A percentile compares a stretch with the other conserved stretches of the same genome.
phyloP scores from a whole-genome alignment of 2,113 vertebrate species.

The Platysternon megacephalum region DNA sequence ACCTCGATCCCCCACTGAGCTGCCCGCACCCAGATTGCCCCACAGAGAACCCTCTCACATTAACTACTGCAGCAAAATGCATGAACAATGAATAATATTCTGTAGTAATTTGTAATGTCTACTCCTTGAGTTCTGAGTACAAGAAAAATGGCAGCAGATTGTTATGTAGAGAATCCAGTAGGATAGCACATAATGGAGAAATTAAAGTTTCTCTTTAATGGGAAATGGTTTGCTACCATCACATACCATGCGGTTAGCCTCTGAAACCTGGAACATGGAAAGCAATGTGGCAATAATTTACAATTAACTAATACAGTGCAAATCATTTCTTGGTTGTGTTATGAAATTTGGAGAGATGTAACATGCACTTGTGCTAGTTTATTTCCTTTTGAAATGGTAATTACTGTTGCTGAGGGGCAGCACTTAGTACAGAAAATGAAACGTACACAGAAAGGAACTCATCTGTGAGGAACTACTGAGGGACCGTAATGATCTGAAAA shows the following conservation, averaged over 20 bases:
- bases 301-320: slow-evolving; percentile 55
- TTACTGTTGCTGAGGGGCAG: slow-evolving; percentile 64
- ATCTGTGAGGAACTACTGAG: slow-evolving; percentile 70
- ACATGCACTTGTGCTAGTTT: slow-evolving; percentile 66
- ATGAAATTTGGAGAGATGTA: slow-evolving; percentile 59
- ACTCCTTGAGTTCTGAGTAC: neutral
- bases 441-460: slow-evolving; percentile 44
- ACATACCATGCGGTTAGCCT: neutral
- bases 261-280: neutral
- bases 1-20: too few species aligned
- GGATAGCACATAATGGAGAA: slow-evolving; percentile 10
- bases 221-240: slow-evolving; percentile 46
- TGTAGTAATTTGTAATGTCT: neutral
- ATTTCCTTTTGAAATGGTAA: slow-evolving; percentile 72
- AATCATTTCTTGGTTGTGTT: slow-evolving; percentile 46
- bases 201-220: slow-evolving; percentile 39
- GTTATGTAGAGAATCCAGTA: neutral
- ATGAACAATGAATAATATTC: neutral
- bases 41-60: neutral
- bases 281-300: slow-evolving; percentile 37
- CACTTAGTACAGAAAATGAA: slow-evolving; percentile 72
- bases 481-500: slow-evolving; percentile 59
- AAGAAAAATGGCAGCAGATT: neutral
- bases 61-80: neutral
- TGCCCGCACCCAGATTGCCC: too few species aligned